Base-by-base conservation (phyloP, 1,140 invertebrate species). In the Papilio aristodemus region DNA sequence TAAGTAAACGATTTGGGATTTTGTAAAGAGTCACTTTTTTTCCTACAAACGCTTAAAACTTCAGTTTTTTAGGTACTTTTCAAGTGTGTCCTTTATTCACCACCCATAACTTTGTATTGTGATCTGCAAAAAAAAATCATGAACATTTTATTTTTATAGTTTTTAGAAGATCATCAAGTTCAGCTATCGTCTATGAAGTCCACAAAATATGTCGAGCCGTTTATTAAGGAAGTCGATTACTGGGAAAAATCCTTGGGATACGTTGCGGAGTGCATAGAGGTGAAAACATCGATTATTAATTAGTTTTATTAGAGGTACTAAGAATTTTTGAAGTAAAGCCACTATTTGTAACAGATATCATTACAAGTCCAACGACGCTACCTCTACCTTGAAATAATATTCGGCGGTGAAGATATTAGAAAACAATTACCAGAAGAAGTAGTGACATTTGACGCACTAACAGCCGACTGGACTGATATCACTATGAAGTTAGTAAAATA, bases 341-440 rank as follows among this genome's bases (percentile, higher is more conserved):
- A 22, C 72, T 67, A 6, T 6, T 67, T 57, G 22, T 58, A 39
- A 11, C 67, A 90, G 92, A 93, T 94, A 74, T 92, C 95, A 17
- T 85, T 97, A 8, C 93, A 93, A 77, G 95, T 97, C 2, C 97
- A 98, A 91, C 92, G 95, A 46, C 94, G 95, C 72, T 97, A 96
- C 93, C 91, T 97, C 50, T 97, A 97, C 83, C 89, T 97, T 25
- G 96, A 97, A 92, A 97, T 95, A 85, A 97, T 97, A 79, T 97
- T 98, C 87, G 92, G 91, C 76, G 95, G 95, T 1, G 96, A 97
- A 88, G 96, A 97, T 85, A 97, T 97, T 67, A 93, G 95, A 77
- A 95, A 95, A 75, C 96, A 97, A 85, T 87, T 98, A 39, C 96
- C 96, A 0, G 92, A 93, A 64, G 96, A 97, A 91, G 93, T 95